Conservation (phyloP, 2,113 vertebrate species). For the Rhea americana region DNA sequence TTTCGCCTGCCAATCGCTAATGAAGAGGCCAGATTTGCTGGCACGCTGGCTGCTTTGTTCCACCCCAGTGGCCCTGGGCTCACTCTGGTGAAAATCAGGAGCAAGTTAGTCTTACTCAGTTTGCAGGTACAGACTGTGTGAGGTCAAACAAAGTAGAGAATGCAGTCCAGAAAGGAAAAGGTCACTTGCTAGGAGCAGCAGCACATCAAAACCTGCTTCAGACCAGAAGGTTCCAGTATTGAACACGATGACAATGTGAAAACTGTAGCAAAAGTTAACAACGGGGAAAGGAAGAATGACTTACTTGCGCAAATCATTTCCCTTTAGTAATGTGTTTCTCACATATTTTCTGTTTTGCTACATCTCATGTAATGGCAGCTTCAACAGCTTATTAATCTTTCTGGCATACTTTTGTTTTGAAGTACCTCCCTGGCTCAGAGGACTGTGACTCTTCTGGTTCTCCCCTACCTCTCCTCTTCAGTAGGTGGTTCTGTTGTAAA, state of each 20-base stretch:
- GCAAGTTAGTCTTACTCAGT: conserved; percentile 35
- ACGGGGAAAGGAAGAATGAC: conserved; percentile 3
- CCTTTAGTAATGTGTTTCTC: neutral
- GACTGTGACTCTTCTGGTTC: neutral
- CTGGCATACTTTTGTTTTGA: neutral
- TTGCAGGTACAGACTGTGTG: conserved; percentile 39
- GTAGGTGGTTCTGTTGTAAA: neutral
- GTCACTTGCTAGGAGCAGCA: neutral
- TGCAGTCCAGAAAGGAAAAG: neutral
- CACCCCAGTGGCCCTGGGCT: neutral
- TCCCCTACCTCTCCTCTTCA: neutral
- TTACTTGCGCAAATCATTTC: neutral
- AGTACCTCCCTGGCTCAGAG: neutral
- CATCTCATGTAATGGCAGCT: neutral
- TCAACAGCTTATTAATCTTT: neutral
- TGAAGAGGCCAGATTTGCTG: conserved; percentile 21
- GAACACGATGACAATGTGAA: neutral
- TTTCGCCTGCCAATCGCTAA: conserved; percentile 45
- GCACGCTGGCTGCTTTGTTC: neutral
- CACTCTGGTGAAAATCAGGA: conserved; percentile 33
- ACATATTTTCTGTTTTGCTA: neutral
- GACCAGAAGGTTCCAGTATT: neutral
- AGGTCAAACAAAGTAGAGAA: conserved; percentile 29
- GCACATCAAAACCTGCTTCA: neutral
- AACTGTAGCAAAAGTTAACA: neutral